phyloP scores from a whole-genome alignment of 2,113 vertebrate genomes.

The Mesembrinibis cayennensis region DNA sequence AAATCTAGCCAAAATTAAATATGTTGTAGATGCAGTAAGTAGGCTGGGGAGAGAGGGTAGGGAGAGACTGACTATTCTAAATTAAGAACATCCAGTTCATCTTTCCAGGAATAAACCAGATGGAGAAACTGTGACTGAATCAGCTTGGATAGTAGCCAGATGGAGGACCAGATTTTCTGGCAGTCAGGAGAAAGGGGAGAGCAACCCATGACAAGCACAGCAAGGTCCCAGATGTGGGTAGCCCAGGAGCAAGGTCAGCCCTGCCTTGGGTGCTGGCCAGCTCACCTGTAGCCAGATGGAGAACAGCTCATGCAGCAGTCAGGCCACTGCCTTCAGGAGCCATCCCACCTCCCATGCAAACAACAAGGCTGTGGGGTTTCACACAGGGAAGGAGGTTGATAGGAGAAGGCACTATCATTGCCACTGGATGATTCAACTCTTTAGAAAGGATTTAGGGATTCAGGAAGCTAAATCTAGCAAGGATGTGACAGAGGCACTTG shows the following conservation, averaged over 20 bases:
- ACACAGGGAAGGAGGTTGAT: background rate
- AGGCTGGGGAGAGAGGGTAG: background rate
- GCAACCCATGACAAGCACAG: background rate
- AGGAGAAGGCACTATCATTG: background rate
- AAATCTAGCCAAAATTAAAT: background rate
- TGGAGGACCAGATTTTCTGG: background rate
- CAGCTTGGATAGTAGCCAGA: slow-evolving; percentile 2
- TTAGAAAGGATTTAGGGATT: background rate
- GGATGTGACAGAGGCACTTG: background rate
- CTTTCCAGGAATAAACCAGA: slow-evolving; percentile 38
- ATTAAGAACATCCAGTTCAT: background rate
- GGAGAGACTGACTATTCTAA: background rate
- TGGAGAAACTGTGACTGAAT: background rate
- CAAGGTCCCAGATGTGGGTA: background rate
- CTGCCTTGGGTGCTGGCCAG: background rate
- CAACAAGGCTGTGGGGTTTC: background rate
- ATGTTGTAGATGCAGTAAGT: background rate
- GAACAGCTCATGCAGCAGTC: background rate
- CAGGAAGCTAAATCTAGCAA: background rate
- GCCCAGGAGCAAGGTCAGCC: slow-evolving; percentile 33
- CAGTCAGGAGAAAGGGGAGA: background rate
- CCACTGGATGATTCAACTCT: background rate
- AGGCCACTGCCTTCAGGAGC: background rate
- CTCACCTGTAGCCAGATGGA: background rate
- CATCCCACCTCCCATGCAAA: background rate